These are phyloP conservation scores for Heliconius nattereri DNA, from an alignment of 1,140 invertebrate species.

Conservation along the genomic window DNA sequence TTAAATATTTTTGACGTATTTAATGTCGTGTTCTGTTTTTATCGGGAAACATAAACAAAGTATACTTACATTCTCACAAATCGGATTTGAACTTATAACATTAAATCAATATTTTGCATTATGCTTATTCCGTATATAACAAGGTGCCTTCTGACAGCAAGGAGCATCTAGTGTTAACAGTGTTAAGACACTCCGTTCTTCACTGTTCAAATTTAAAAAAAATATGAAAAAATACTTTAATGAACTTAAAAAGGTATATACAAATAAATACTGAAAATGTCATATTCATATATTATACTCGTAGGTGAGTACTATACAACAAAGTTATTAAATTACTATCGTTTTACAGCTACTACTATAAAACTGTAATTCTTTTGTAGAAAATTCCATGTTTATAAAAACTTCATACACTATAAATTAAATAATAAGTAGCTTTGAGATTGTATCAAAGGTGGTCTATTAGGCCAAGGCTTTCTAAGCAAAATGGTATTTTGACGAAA, in stretches of 20 bases:
- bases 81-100: no score
- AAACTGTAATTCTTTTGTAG: neutral
- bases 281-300: no score
- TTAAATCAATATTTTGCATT: no score
- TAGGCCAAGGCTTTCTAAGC: neutral
- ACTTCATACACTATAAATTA: neutral
- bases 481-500: neutral
- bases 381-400: neutral
- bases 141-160: neutral
- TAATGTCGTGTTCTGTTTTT: no score
- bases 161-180: neutral
- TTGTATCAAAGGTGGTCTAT: slow-evolving; percentile 7
- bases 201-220: neutral
- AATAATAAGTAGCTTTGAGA: neutral
- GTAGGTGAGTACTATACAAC: neutral
- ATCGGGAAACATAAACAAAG: no score
- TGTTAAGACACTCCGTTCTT: neutral
- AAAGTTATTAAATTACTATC: neutral
- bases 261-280: neutral
- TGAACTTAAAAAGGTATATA: no score
- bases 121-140: no score
- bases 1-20: neutral
- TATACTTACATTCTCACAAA: no score
- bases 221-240: no score
- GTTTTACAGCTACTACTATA: neutral